Base-by-base conservation (phyloP, 2,888 invertebrate species). In the Chloromyia formosa region DNA sequence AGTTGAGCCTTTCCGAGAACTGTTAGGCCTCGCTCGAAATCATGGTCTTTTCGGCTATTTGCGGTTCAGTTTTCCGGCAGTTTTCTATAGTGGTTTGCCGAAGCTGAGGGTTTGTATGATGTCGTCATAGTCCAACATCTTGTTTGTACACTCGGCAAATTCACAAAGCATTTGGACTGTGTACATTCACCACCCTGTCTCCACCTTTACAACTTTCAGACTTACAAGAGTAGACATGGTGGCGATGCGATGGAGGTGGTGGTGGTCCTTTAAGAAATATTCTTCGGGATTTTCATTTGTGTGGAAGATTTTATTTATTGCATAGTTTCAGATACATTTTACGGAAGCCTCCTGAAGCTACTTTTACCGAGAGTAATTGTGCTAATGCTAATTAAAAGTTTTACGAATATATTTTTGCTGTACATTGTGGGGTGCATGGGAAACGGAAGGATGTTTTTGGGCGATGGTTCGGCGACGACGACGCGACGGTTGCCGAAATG, bases 1-100 rank as follows among this genome's bases (percentile, higher is more conserved):
- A 73, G 74, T 71, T 75, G 58, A 71, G 66, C 60, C 69, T 69
- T 72, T 72, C 60, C 71, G 58, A 64, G 73, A 58, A 75, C 60
- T 72, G 64, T 58, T 76, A 75, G 74, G 74, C 75, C 76, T 75
- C 75, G 74, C 73, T 61, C 74, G 75, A 76, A 76, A 78, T 77
- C 78, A 73, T 74, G 73, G 76, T 60, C 73, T 58, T 56, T 61
- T 72, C 71, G 71, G 75, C 72, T 76, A 75, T 74, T 76, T 69
- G 77, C 71, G 74, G 74, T 71, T 58, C 58, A 71, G 71, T 71
- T 71, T 71, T 56, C 66, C 20, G 22, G 45, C 20, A 9, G 18
- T 49, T 23, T 35, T 1, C 49, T 12, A 45, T 35, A 20, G 58
- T 56, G 40, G 20, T 22, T 69, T 12, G 35, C 56, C 9, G 18